Percentiles rank a stretch among this genome's conserved stretches.
These are phyloP conservation scores for Salminus brasiliensis DNA, from an alignment of 2,113 vertebrate genomes.

Conservation along the genomic window DNA sequence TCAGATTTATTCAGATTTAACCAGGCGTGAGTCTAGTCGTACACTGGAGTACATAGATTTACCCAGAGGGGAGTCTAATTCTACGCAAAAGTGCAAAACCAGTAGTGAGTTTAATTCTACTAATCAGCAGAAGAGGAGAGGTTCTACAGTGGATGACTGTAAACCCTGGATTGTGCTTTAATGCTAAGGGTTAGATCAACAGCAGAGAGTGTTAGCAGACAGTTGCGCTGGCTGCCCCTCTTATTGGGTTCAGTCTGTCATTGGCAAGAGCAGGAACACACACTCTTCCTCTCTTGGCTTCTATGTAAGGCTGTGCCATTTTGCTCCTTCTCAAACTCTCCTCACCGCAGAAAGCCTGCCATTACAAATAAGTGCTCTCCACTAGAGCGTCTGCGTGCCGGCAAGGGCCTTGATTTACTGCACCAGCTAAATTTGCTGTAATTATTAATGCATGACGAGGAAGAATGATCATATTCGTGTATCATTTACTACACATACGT, in stretches of 20 bases:
- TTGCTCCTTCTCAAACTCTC: background rate
- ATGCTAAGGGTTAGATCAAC: background rate
- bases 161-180: background rate
- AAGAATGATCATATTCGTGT: conserved; percentile 17
- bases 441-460: conserved; percentile 36
- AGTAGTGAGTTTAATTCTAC: too few relatives aligned
- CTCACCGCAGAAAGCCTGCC: conserved; percentile 19
- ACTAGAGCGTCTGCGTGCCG: conserved; percentile 1
- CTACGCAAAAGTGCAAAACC: too few relatives aligned
- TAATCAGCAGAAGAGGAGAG: too few relatives aligned
- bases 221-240: background rate
- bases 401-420: background rate
- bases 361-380: conserved; percentile 32
- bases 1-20: too few relatives aligned
- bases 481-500: conserved; percentile 16
- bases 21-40: too few relatives aligned
- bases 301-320: background rate
- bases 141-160: too few relatives aligned
- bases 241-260: conserved; percentile 3
- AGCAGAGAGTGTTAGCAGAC: too few relatives aligned
- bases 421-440: conserved; percentile 5
- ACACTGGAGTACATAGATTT: too few relatives aligned
- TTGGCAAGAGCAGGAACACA: conserved; percentile 49
- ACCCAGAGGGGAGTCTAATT: too few relatives aligned
- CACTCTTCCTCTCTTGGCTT: background rate